phyloP scores from a whole-genome alignment of 2,797 vertebrate genomes.

The Furcifer pardalis region DNA sequence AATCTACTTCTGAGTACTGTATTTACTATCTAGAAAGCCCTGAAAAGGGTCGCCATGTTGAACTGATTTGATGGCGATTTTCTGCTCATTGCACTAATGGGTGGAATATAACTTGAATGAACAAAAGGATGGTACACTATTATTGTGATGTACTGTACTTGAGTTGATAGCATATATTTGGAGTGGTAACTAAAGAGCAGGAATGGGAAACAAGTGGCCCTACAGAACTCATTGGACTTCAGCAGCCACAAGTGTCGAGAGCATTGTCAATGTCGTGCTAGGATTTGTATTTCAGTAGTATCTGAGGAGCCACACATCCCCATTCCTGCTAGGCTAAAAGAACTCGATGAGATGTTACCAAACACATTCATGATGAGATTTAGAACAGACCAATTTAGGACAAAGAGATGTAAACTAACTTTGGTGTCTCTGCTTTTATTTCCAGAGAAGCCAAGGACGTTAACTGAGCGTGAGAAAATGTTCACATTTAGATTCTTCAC shows the following conservation, averaged over 20 bases:
- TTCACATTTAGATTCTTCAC: slow-evolving; percentile 93
- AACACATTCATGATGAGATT: not conserved
- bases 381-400: not conserved
- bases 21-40: too few relatives aligned
- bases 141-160: not conserved
- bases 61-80: too few relatives aligned
- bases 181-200: not conserved
- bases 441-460: slow-evolving; percentile 87
- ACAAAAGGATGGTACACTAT: too few relatives aligned
- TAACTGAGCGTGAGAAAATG: slow-evolving; percentile 84
- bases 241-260: not conserved
- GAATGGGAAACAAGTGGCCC: not conserved
- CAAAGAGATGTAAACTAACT: not conserved
- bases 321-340: not conserved
- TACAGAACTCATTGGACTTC: not conserved
- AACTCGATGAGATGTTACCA: not conserved
- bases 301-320: not conserved
- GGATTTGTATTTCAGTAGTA: not conserved
- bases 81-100: too few relatives aligned
- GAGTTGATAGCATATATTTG: not conserved
- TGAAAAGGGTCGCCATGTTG: too few relatives aligned
- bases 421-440: not conserved
- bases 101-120: too few relatives aligned
- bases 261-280: not conserved
- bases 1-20: too few relatives aligned